These are phyloP conservation scores for Eulithis testata DNA, from an alignment of 2,888 invertebrate genomes.

Conservation along the genomic window DNA sequence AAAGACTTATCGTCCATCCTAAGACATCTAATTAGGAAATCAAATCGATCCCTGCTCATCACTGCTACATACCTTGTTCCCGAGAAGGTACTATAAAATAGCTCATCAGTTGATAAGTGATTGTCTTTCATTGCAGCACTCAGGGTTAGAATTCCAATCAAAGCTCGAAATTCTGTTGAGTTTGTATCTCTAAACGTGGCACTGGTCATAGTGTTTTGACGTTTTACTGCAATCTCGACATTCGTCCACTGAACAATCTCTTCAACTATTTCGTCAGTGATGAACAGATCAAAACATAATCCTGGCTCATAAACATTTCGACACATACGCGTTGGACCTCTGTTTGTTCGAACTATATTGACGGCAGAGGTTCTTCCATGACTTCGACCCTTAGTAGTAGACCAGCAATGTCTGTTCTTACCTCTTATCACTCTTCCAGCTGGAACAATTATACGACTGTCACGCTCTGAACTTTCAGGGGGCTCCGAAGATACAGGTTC, in stretches of 20 bases:
- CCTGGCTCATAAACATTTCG: neutral
- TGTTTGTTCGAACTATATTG: neutral
- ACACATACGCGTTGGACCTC: neutral
- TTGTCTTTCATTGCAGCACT: conserved; percentile 1
- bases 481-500: neutral
- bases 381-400: neutral
- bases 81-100: neutral
- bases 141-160: neutral
- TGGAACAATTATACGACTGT: neutral
- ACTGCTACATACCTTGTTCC: neutral
- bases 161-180: neutral
- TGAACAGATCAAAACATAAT: neutral
- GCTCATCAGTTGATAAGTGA: neutral
- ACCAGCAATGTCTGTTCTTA: neutral
- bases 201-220: too few species aligned
- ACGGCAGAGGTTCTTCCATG: neutral
- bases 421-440: neutral
- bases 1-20: conserved; percentile 1
- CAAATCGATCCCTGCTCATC: neutral
- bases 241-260: neutral
- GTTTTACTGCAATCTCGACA: too few species aligned
- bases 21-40: neutral
- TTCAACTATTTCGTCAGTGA: neutral
- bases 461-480: neutral
- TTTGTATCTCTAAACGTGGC: too few species aligned